Conservation (phyloP, 2,797 vertebrate genomes). For the Sebastes aleutianus region DNA sequence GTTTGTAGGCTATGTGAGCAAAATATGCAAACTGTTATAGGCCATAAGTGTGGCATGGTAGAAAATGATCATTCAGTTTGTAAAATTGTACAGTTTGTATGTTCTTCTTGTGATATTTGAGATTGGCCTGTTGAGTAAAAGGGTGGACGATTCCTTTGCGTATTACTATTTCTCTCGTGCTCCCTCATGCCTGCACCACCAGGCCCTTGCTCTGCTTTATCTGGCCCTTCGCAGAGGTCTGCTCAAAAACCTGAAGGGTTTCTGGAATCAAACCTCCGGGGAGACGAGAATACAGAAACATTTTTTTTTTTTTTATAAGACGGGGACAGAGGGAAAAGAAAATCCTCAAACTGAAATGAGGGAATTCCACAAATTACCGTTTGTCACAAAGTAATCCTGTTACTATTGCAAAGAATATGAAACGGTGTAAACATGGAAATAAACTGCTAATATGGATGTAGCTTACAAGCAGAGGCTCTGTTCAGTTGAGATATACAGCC, state of each 20-base stretch:
- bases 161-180: slow-evolving; percentile 63
- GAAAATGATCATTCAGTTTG: slow-evolving; percentile 12
- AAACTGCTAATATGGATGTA: slow-evolving; percentile 78
- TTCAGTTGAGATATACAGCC: slow-evolving; percentile 72
- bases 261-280: slow-evolving; percentile 78
- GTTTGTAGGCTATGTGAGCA: neutral
- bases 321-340: slow-evolving; percentile 65
- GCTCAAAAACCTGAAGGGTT: slow-evolving; percentile 79
- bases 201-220: slow-evolving; percentile 76
- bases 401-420: slow-evolving; percentile 82
- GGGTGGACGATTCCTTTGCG: slow-evolving; percentile 40
- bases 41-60: slow-evolving; percentile 53
- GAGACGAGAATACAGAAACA: slow-evolving; percentile 68
- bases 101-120: slow-evolving; percentile 17
- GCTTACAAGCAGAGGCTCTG: slow-evolving; percentile 71
- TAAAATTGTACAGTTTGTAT: slow-evolving; percentile 3
- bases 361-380: slow-evolving; percentile 85
- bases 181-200: slow-evolving; percentile 53
- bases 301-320: slow-evolving; percentile 51
- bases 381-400: slow-evolving; percentile 87
- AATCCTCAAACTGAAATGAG: slow-evolving; percentile 82
- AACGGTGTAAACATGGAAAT: slow-evolving; percentile 83
- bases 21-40: neutral
- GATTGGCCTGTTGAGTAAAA: slow-evolving; percentile 33
- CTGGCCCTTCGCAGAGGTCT: slow-evolving; percentile 79